Evolutionary conservation across 2,797 vertebrate species (phyloP).

Genomic region (Anolis apletophallus): DNA sequence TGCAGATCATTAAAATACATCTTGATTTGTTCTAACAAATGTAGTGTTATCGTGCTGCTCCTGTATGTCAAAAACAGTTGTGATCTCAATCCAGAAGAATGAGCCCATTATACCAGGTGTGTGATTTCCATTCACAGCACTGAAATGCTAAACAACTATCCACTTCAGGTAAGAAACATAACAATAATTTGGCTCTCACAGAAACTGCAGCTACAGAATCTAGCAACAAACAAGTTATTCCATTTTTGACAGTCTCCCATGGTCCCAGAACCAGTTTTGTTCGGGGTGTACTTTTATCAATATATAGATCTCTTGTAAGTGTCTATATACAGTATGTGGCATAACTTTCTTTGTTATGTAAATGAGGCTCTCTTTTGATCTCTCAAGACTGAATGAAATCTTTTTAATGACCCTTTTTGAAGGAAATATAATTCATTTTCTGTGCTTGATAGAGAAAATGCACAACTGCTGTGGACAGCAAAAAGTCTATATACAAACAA

Average conservation of each 20-base stretch:
- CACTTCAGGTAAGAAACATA: neutral
- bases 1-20: neutral
- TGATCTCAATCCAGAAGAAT: neutral
- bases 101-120: neutral
- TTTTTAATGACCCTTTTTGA: neutral
- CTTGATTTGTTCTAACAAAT: no score
- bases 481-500: neutral
- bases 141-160: neutral
- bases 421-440: neutral
- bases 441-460: slow-evolving; percentile 2
- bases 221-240: neutral
- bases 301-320: neutral
- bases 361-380: neutral
- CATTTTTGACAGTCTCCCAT: no score
- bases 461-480: neutral
- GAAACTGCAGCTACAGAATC: neutral
- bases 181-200: neutral
- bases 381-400: neutral
- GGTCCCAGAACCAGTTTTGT: neutral
- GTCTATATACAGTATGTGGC: neutral
- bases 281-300: neutral
- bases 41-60: neutral
- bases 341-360: neutral
- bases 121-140: neutral
- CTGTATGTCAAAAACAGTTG: neutral